These are phyloP conservation scores for Heliconius sara DNA, from an alignment of 2,888 invertebrate genomes.

Conservation along the genomic window DNA sequence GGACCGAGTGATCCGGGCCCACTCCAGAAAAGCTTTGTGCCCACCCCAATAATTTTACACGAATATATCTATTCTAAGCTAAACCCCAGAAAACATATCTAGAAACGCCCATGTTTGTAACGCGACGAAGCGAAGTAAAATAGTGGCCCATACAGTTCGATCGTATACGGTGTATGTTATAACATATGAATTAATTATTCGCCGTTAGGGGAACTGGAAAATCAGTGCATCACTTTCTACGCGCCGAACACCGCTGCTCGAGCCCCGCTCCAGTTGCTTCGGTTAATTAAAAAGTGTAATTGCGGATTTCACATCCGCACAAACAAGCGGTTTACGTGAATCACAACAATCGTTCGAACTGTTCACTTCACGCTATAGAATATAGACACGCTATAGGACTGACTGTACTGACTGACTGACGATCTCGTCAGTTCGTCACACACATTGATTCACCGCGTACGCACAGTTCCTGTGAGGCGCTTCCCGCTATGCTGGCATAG, in stretches of 20 bases:
- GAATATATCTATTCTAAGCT: too few relatives aligned
- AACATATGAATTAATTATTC: slow-evolving; percentile 45
- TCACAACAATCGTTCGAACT: slow-evolving; percentile 65
- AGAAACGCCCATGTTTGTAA: too few relatives aligned
- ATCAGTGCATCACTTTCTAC: slow-evolving; percentile 77
- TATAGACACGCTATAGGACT: too few relatives aligned
- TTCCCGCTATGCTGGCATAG: slow-evolving; percentile 42
- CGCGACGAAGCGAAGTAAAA: neutral
- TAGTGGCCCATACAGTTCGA: slow-evolving; percentile 27
- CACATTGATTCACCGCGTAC: slow-evolving; percentile 68
- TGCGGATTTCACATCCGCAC: slow-evolving; percentile 82
- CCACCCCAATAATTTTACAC: too few relatives aligned
- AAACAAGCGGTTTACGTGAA: slow-evolving; percentile 78
- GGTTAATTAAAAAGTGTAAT: slow-evolving; percentile 82
- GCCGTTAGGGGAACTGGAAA: slow-evolving; percentile 54
- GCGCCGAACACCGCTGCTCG: slow-evolving; percentile 67
- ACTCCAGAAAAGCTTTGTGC: too few relatives aligned
- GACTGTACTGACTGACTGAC: too few relatives aligned
- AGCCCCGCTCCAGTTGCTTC: slow-evolving; percentile 79
- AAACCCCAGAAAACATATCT: too few relatives aligned
- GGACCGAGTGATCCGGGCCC: too few relatives aligned
- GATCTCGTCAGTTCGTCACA: slow-evolving; percentile 57
- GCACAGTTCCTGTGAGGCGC: slow-evolving; percentile 52
- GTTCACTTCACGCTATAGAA: slow-evolving; percentile 45
- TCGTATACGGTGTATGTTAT: slow-evolving; percentile 34